Evolutionary conservation across 2,797 vertebrate genomes (phyloP), one percentile per base, ranked within the genome.

Genomic region (Phataginus tetradactyla): DNA sequence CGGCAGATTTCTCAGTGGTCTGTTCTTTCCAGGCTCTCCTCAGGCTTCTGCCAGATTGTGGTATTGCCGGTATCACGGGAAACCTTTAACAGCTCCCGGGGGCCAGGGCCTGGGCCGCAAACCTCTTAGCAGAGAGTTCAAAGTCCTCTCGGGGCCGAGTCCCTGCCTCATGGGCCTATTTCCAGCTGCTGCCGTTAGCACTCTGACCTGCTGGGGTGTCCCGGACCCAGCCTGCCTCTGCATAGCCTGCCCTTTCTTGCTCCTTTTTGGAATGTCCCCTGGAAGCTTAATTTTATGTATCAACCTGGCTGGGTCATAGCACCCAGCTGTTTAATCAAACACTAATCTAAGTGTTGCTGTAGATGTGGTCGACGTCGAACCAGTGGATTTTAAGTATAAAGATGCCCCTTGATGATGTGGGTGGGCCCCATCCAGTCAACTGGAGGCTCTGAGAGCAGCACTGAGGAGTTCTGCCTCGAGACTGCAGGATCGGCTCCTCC

Each of bases 101-200:
- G 61, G 25, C 23, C 18, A 4, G 25, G n/a, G 34, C 39, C 5
- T 2, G 21, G 51, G 21, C 55, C 4, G 4, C 39, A 10, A 14
- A 32, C 71, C 66, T 87, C 83, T 63, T 32, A n/a, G 37, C 71
- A 63, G 71, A 66, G 63, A 66, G 81, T 64, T 29, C n/a, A 4
- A 27, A 29, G n/a, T 79, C 57, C 53, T 66, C 42, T 59, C 37
- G 1, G 0, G 1, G 2, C 21, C 27, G 59, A 83, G 32, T 29
- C 37, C 15, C 45, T 5, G 3, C 53, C 17, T 20, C 0, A 0
- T 34, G 74, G 10, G 34, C 9, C 23, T 25, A 11, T 21, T 5
- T 69, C 1, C 1, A 7, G 42, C 57, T 45, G 3, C 37, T 0
- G 6, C 25, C 29, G 0, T 61, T 34, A 32, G 85, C 45, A 1